Base-by-base conservation (phyloP, 1,140 invertebrate species). In the Drosophila sucinea region DNA sequence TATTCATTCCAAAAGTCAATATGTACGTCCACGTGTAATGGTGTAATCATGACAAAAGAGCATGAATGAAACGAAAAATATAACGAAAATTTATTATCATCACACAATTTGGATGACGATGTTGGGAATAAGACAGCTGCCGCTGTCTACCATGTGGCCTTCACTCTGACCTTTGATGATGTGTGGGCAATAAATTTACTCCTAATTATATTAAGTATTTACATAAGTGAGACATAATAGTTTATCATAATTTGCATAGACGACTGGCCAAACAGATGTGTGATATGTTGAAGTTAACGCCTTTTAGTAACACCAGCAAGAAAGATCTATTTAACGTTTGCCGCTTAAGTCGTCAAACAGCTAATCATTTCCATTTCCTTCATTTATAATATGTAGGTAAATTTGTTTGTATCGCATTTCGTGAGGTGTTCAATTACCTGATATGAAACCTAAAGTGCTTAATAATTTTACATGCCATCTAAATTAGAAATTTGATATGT, bases 341-440 rank as follows among this genome's bases (percentile, higher is more conserved):
- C 63, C 47, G 65, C 70, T 76, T 75, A 23, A 69, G 73, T 57
- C 10, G 65, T 60, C 65, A 27, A 44, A 51, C 73, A 8, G 30
- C 65, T 76, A 54, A 54, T 67, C 65, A 62, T 23, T 32, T 54
- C 23, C 40, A 70, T 74, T 62, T 67, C 51, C 47, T 70, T 77
- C 70, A 51, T 55, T 7, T 23, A 17, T 11, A 25, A 11, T 33
- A 33, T 4, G 5, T 33, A 33, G 32, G 40, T 55, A 77, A 73
- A 72, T 54, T 30, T 38, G 75, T 74, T 71, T 63, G 63, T 75
- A 69, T 70, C 67, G 41, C 67, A 78, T 63, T 81, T 78, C 72
- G 67, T 63, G 56, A 74, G 74, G 78, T 85, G 74, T 86, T 86
- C 74, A 71, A 86, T 85, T 85, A 79, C 74, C 67, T 73, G 82